Percentiles rank a stretch among this genome's conserved stretches.
phyloP scores from a whole-genome alignment of 2,113 vertebrate species.

The Thermophis baileyi region DNA sequence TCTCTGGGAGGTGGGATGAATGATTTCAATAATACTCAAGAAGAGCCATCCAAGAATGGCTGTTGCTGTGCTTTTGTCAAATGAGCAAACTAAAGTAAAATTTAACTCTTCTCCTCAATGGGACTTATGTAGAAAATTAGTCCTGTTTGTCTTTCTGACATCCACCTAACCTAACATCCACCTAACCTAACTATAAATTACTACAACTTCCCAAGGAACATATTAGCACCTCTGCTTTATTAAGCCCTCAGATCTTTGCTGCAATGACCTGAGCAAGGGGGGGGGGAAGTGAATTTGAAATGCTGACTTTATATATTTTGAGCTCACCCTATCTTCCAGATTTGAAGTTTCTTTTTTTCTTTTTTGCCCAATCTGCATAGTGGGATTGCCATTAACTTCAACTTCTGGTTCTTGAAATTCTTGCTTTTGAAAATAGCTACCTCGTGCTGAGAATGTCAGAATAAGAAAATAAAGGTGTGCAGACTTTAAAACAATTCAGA shows the following conservation, averaged over 20 bases:
- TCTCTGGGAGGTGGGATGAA: background rate
- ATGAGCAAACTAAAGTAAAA: conserved; percentile 23
- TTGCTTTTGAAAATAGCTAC: background rate
- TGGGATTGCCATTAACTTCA: background rate
- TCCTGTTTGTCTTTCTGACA: conserved; percentile 54
- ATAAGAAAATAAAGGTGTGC: background rate
- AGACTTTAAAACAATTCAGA: background rate
- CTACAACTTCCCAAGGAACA: background rate
- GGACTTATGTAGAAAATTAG: conserved; percentile 44
- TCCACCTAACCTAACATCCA: conserved; percentile 33
- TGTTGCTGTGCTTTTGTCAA: background rate
- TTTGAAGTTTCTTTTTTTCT: background rate
- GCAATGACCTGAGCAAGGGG: conserved; percentile 24
- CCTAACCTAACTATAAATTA: conserved; percentile 40
- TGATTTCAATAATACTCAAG: conserved; percentile 4
- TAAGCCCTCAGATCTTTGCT: conserved; percentile 29
- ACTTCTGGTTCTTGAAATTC: background rate
- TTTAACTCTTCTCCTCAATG: conserved; percentile 2
- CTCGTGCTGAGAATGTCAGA: background rate
- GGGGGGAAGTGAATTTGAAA: conserved; percentile 3
- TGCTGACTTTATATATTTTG: background rate
- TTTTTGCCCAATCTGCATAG: background rate
- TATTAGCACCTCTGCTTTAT: conserved; percentile 11
- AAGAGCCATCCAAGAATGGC: background rate
- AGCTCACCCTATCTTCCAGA: background rate